Base-by-base conservation (phyloP, 2,888 invertebrate species). In the Hermaeophaga mercurialis region DNA sequence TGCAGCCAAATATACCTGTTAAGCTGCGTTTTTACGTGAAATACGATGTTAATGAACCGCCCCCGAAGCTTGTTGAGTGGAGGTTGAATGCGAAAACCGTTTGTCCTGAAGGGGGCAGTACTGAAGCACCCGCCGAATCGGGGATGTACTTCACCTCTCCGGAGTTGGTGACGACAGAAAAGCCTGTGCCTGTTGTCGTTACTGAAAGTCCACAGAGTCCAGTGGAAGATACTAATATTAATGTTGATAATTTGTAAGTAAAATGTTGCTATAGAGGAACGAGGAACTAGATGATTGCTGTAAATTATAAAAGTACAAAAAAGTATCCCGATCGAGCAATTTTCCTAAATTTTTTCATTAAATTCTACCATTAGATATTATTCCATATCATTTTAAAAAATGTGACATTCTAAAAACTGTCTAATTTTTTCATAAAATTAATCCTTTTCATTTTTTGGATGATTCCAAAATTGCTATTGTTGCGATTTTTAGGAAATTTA, bases 21-120 rank as follows among this genome's bases (percentile, higher is more conserved):
- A 75, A 80, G 0, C 78, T 85, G 9, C 74, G 84, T 2, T 84
- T 86, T 73, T 85, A 84, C 73, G 81, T 85, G 1, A 83, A 82
- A 57, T 85, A 82, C 73, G 81, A 82, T 64, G 76, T 79, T 1
- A 80, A 75, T 41, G 78, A 79, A 36, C 73, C 79, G 0, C 84
- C 85, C 0, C 80, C 78, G 3, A 49, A 58, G 38, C 22, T 71
- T 5, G 44, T 59, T 1, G 53, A 49, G 6, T 60, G 70, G 18
- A 58, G 65, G 31, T 72, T 85, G 19, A 86, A 86, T 57, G 85
- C 85, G 0, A 77, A 82, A 58, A 82, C 83, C 46, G 82, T 85
- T 6, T 85, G 85, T 66, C 82, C 81, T 0, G 67, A 64, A 56
- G 58, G 59, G 5, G 63, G 43, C 8, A 53, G 58, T 28, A 69